Conservation (phyloP, 2,113 vertebrate species). For the Pomatostomus ruficeps region DNA sequence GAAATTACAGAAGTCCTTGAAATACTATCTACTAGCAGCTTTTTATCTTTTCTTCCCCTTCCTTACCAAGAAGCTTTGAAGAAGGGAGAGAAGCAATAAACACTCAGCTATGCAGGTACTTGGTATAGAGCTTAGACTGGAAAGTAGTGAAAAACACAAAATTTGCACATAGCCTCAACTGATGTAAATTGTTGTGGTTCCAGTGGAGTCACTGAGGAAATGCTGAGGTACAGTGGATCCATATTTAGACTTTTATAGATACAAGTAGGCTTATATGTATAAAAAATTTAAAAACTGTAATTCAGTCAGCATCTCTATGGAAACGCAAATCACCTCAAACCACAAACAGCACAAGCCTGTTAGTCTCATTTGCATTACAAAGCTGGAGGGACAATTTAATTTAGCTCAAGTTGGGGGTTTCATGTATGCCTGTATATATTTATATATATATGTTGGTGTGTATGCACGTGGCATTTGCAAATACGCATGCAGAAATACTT, state of each 20-base stretch:
- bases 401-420: slow-evolving; percentile 28
- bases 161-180: slow-evolving; percentile 7
- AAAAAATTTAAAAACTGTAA: neutral
- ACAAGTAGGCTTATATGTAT: neutral
- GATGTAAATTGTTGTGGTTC: neutral
- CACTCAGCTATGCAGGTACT: neutral
- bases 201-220: neutral
- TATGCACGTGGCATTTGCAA: neutral
- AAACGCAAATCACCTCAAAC: slow-evolving; percentile 42
- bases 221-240: neutral
- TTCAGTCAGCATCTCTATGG: slow-evolving; percentile 54
- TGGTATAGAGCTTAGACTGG: neutral
- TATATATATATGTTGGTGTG: neutral
- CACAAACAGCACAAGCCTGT: slow-evolving; percentile 25
- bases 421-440: neutral
- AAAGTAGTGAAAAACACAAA: neutral
- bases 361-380: slow-evolving; percentile 47
- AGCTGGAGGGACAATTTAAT: slow-evolving; percentile 1
- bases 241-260: slow-evolving; percentile 41
- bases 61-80: neutral
- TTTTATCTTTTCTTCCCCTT: neutral
- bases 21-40: neutral
- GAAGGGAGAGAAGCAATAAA: neutral
- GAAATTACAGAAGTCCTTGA: neutral
- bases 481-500: neutral